Percentiles rank a stretch among this genome's conserved stretches.
Conservation (phyloP, 1,140 invertebrate genomes). For the Camponotus pennsylvanicus region DNA sequence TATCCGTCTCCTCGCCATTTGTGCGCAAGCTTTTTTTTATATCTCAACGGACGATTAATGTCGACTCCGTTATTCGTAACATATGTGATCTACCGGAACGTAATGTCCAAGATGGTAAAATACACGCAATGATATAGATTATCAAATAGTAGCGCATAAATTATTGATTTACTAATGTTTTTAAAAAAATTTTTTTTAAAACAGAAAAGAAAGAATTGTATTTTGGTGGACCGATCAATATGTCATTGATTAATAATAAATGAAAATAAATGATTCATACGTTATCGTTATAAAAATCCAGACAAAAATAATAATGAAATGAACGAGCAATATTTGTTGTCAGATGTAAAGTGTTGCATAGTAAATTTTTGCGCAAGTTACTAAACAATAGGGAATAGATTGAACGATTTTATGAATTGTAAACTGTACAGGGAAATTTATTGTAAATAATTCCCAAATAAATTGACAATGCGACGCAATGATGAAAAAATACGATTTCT, state of each 20-base stretch:
- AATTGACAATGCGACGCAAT: slow-evolving; percentile 1
- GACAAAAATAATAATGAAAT: neutral
- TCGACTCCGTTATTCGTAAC: slow-evolving; percentile 17
- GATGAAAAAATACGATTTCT: neutral
- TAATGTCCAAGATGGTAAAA: neutral
- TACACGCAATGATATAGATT: neutral
- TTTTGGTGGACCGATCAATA: neutral
- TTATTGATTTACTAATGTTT: neutral
- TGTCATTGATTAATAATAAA: neutral
- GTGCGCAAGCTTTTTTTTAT: neutral
- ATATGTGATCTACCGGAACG: slow-evolving; percentile 29
- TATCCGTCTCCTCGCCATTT: slow-evolving; percentile 31
- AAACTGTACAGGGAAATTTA: neutral
- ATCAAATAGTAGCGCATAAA: neutral
- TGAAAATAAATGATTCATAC: neutral
- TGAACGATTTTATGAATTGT: neutral
- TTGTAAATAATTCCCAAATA: slow-evolving; percentile 8
- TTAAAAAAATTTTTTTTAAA: neutral
- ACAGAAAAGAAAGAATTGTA: neutral
- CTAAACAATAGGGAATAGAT: slow-evolving; percentile 24
- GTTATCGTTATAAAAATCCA: neutral
- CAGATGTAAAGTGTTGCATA: neutral
- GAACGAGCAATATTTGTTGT: neutral
- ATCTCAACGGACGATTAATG: neutral
- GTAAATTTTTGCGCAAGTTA: slow-evolving; percentile 15